Percentiles rank a stretch among this genome's conserved stretches.
These are phyloP conservation scores for Mus pahari DNA, from an alignment of 2,113 vertebrate genomes.

Conservation along the genomic window DNA sequence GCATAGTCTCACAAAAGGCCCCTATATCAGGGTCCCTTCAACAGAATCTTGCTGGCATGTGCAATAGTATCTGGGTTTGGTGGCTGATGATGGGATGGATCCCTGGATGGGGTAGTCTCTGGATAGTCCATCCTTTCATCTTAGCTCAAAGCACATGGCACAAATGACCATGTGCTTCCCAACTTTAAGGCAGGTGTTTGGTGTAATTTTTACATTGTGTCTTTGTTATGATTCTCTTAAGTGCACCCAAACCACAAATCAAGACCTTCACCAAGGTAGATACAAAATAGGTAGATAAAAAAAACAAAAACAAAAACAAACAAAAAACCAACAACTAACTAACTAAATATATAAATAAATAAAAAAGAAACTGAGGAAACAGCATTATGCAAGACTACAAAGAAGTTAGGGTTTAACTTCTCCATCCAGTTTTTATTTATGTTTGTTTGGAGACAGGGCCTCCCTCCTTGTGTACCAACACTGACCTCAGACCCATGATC, in stretches of 20 bases:
- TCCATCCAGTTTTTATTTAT: not conserved
- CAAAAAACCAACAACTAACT: no score
- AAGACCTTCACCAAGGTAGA: not conserved
- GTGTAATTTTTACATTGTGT: not conserved
- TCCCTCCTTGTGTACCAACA: not conserved
- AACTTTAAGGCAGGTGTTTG: not conserved
- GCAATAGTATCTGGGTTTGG: no score
- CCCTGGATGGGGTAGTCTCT: no score
- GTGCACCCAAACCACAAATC: not conserved
- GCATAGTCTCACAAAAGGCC: no score
- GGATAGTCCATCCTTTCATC: no score
- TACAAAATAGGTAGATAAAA: not conserved
- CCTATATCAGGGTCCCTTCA: no score
- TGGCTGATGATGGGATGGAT: no score
- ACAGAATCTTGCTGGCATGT: no score
- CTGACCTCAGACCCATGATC: not conserved
- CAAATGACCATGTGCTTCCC: constrained; percentile 28
- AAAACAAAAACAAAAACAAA: no score
- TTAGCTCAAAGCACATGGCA: constrained; percentile 79
- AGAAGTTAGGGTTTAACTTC: not conserved
- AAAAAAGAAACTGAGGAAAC: fast-evolving
- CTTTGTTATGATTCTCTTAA: not conserved
- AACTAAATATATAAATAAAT: not conserved
- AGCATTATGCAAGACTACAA: not conserved
- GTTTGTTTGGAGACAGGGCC: not conserved